These are phyloP conservation scores for Lottia scabra DNA, from an alignment of 2,888 invertebrate genomes.

Conservation along the genomic window DNA sequence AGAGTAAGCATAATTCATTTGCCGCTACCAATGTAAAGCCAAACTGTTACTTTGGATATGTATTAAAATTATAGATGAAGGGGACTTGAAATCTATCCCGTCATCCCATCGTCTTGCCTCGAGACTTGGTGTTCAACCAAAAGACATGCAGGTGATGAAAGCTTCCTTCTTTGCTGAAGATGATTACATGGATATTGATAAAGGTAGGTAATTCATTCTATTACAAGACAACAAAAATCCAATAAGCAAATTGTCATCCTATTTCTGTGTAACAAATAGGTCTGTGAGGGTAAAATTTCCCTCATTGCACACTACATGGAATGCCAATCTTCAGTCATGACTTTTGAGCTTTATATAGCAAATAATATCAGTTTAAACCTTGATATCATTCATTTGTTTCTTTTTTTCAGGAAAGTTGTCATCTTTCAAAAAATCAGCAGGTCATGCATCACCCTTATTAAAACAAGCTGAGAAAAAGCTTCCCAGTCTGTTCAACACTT, in stretches of 20 bases:
- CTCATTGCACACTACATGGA: too few relatives aligned
- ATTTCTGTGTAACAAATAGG: too few relatives aligned
- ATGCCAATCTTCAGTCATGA: too few relatives aligned
- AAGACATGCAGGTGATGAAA: constrained; percentile 82
- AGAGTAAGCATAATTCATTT: too few relatives aligned
- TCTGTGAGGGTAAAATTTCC: too few relatives aligned
- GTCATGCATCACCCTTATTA: constrained; percentile 10
- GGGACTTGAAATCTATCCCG: constrained; percentile 29
- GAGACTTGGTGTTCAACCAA: constrained; percentile 61
- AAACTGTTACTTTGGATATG: too few relatives aligned
- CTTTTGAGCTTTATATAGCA: too few relatives aligned
- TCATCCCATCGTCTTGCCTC: constrained; percentile 61
- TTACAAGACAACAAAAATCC: not conserved
- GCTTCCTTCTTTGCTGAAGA: constrained; percentile 78
- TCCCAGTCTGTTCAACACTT: constrained; percentile 44
- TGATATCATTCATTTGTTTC: too few relatives aligned
- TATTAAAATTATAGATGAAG: constrained; percentile 16
- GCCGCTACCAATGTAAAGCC: too few relatives aligned
- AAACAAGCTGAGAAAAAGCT: constrained; percentile 30
- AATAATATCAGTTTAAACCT: too few relatives aligned
- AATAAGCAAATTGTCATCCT: too few relatives aligned
- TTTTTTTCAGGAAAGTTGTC: constrained; percentile 18
- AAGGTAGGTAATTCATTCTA: not conserved
- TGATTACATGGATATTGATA: constrained; percentile 34
- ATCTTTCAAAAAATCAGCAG: constrained; percentile 2